Conservation (phyloP, 1,140 invertebrate species). For the Pantala flavescens region DNA sequence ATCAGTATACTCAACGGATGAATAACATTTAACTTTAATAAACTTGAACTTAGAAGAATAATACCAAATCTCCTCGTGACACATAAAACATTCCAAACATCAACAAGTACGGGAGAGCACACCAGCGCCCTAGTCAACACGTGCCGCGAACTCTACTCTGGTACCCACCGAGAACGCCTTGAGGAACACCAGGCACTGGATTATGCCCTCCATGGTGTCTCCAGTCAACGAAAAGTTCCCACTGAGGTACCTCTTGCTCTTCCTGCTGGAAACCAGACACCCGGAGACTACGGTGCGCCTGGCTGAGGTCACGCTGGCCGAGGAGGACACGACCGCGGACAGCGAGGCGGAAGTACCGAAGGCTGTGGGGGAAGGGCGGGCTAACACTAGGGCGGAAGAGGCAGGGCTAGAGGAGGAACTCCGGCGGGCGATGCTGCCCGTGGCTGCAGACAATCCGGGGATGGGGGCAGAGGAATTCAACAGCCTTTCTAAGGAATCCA, state of each 20-base stretch:
- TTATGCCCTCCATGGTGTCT: constrained; percentile 84
- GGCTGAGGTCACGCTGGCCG: constrained; percentile 38
- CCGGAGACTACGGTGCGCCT: constrained; percentile 23
- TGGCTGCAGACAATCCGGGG: constrained; percentile 40
- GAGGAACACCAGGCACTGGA: constrained; percentile 81
- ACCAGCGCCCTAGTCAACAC: too few relatives aligned
- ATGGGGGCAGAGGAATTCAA: constrained; percentile 38
- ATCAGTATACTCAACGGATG: too few relatives aligned
- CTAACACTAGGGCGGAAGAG: constrained; percentile 24
- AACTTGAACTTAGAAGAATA: too few relatives aligned
- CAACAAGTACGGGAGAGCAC: too few relatives aligned
- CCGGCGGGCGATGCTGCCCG: constrained; percentile 39
- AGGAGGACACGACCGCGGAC: constrained; percentile 36
- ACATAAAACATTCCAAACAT: too few relatives aligned
- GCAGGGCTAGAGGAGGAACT: constrained; percentile 51
- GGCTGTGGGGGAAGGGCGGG: constrained; percentile 38
- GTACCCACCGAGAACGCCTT: constrained; percentile 81
- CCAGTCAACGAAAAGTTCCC: constrained; percentile 78
- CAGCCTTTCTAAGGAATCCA: constrained; percentile 66
- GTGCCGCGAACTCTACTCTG: too few relatives aligned
- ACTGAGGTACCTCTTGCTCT: constrained; percentile 61
- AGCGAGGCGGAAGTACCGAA: neutral
- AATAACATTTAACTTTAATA: too few relatives aligned
- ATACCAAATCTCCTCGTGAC: too few relatives aligned
- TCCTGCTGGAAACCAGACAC: constrained; percentile 44